Percentiles rank a stretch among this genome's conserved stretches.
These are phyloP conservation scores for Phenganax stokvisi DNA, from an alignment of 92 coral and sea anemone species.

Conservation along the genomic window DNA sequence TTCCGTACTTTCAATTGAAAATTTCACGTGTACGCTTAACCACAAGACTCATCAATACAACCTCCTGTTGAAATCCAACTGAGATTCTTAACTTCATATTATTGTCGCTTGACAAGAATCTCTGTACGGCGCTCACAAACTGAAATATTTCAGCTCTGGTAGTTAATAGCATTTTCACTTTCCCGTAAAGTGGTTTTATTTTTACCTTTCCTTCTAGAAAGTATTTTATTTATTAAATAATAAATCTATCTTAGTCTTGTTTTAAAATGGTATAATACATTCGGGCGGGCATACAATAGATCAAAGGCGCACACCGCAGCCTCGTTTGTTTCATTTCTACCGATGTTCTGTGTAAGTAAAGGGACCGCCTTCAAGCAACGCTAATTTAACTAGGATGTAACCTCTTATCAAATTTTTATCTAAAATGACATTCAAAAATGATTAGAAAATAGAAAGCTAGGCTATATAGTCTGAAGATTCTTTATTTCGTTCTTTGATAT, in stretches of 20 bases:
- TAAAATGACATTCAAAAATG: neutral
- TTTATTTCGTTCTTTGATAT: neutral
- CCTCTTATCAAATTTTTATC: slow-evolving; percentile 20
- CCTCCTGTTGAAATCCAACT: slow-evolving; percentile 24
- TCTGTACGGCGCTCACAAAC: slow-evolving; percentile 1
- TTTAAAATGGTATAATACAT: slow-evolving; percentile 28
- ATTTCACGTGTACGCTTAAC: neutral
- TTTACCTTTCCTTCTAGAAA: neutral
- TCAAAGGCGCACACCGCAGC: slow-evolving; percentile 23
- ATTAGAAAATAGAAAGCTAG: neutral
- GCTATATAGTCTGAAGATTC: neutral
- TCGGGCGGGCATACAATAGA: slow-evolving; percentile 31
- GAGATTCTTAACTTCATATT: slow-evolving; percentile 1
- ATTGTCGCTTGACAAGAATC: neutral
- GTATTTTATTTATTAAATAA: slow-evolving; percentile 25
- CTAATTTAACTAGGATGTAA: neutral
- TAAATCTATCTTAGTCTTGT: slow-evolving; percentile 21
- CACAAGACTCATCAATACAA: slow-evolving; percentile 7
- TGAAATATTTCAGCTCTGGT: neutral
- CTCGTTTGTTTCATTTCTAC: slow-evolving; percentile 9
- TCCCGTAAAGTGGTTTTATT: neutral
- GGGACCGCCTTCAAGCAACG: slow-evolving; percentile 22
- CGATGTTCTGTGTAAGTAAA: slow-evolving; percentile 8
- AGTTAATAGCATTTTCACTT: neutral
- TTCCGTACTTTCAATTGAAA: neutral